phyloP scores from a whole-genome alignment of 92 coral and sea anemone species.

The Parazoanthus darwini region DNA sequence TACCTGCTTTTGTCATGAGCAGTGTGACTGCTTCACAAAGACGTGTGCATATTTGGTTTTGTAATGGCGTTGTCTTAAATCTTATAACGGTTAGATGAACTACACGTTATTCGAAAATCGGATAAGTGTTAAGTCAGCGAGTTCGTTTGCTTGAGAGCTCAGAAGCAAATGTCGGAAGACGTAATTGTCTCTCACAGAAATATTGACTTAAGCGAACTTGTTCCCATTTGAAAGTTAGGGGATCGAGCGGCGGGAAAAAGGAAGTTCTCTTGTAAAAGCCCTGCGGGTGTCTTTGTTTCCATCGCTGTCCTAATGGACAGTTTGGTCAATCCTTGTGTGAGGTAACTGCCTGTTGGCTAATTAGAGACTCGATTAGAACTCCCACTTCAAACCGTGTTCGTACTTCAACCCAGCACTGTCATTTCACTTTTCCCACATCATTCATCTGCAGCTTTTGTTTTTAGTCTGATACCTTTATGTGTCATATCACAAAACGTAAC shows the following conservation, averaged over 20 bases:
- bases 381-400: conserved; percentile 8
- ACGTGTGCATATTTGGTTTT: conserved; percentile 32
- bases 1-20: conserved; percentile 33
- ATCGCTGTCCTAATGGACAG: neutral
- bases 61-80: neutral
- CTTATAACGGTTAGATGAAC: neutral
- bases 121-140: neutral
- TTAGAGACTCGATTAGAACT: neutral
- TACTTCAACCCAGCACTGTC: neutral
- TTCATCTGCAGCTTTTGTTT: conserved; percentile 13
- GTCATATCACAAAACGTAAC: conserved; percentile 3
- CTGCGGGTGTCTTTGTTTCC: conserved; percentile 15
- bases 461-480: neutral
- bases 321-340: neutral
- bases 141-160: neutral
- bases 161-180: neutral
- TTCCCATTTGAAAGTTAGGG: neutral
- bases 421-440: conserved; percentile 23
- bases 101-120: neutral
- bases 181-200: neutral
- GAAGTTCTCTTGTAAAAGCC: conserved; percentile 10
- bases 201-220: neutral
- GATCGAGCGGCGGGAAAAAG: conserved; percentile 11
- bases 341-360: conserved; percentile 23
- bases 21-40: conserved; percentile 13